These are phyloP conservation scores for Bradypus variegatus DNA, from an alignment of 2,797 vertebrate species.

Conservation along the genomic window DNA sequence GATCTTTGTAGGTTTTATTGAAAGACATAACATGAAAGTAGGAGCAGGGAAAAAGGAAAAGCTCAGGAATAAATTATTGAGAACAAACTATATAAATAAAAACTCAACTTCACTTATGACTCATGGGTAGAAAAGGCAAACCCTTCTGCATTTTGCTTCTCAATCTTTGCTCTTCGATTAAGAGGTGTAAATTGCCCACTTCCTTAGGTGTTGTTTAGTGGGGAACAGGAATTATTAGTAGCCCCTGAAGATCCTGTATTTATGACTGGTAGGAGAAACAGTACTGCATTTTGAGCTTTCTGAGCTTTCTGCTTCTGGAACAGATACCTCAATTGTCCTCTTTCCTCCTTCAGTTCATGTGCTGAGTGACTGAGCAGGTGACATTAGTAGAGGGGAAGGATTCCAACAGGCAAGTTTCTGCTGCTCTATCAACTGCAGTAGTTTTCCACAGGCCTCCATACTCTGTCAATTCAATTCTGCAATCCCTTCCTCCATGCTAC, in stretches of 20 bases:
- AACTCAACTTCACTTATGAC: constrained; percentile 60
- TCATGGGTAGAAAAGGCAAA: constrained; percentile 84
- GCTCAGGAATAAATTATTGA: background rate
- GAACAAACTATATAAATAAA: background rate
- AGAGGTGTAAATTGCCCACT: constrained; percentile 59
- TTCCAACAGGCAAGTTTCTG: constrained; percentile 76
- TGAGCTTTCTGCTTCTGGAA: constrained; percentile 66
- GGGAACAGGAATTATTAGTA: constrained; percentile 65
- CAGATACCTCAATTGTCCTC: constrained; percentile 68
- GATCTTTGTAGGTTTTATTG: constrained; percentile 31
- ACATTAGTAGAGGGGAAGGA: constrained; percentile 65
- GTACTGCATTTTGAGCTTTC: constrained; percentile 66
- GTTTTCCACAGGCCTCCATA: constrained; percentile 81
- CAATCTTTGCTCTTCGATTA: constrained; percentile 72
- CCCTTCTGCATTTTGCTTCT: constrained; percentile 80
- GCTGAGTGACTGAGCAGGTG: constrained; percentile 67
- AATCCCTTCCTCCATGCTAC: constrained; percentile 83
- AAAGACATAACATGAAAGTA: background rate
- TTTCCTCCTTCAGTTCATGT: constrained; percentile 63
- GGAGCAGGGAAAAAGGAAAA: background rate
- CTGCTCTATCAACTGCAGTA: constrained; percentile 88
- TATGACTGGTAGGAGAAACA: constrained; percentile 56
- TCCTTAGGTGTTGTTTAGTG: constrained; percentile 57
- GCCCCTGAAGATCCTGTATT: constrained; percentile 64
- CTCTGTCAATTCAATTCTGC: constrained; percentile 89